Base-by-base conservation (phyloP, 2,113 vertebrate species). In the Collichthys lucidus region DNA sequence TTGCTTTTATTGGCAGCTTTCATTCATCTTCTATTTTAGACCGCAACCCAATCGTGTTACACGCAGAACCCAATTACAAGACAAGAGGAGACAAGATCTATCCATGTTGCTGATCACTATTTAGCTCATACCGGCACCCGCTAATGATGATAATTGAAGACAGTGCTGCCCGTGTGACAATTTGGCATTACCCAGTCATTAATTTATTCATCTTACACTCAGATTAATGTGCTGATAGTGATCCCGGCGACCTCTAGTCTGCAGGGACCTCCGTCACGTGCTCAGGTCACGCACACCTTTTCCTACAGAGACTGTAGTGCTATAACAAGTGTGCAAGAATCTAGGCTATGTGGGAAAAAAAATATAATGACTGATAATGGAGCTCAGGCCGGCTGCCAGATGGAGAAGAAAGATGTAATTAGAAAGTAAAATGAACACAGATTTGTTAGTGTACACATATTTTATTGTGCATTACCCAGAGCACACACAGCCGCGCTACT, bases 341-440 rank as follows among this genome's bases (percentile, higher is more conserved):
- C 50, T 20, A 3, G 20, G 42, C 31, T 35, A 19, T 60, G 22
- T 46, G 26, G 35, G 14, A 44, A 47, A 24, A 75, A 59, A 59
- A 35, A 56, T 2, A 44, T 14, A 61, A 44, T 24, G 65, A 80
- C 31, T 69, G 55, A 84, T 86, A 71, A 74, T 84, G 59, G 20
- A 22, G 63, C 44, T 79, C 0, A 0, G 86, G 84, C 70, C 2
- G 55, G 3, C 62, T 65, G 80, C 89, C 88, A 87, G 86, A 74
- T 66, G 47, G 76, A 82, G 75, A 86, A 86, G 77, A 80, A 85
- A 87, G 73, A 91, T 66, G 76, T 77, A 83, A 88, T 86, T 87
- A 85, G 67, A 82, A 84, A 85, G 75, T 88, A 66, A 85, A 88
- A 83, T 52, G 50, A 77, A 77, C 80, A 86, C 49, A 65, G 75